A percentile compares a stretch with the other conserved stretches of the same genome.
Evolutionary conservation across 2,888 invertebrate genomes (phyloP).

Genomic region (Erebia aethiops): DNA sequence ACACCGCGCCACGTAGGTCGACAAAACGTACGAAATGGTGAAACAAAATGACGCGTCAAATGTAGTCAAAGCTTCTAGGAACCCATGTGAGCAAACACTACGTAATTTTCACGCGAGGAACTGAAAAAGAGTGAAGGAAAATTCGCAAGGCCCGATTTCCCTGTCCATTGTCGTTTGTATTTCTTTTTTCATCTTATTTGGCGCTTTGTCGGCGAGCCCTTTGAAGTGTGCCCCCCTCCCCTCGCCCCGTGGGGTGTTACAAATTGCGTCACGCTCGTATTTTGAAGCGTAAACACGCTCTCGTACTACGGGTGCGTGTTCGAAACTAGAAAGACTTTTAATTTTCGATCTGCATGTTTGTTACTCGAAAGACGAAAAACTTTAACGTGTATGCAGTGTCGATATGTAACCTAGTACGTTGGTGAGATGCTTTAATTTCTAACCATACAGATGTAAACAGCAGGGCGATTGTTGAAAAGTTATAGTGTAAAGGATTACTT

Average conservation of each 20-base stretch:
- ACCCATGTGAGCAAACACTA: slow-evolving; percentile 48
- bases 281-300: slow-evolving; percentile 69
- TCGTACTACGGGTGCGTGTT: slow-evolving; percentile 55
- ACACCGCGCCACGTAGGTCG: too few relatives aligned
- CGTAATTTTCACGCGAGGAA: slow-evolving; percentile 62
- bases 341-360: too few relatives aligned
- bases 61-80: slow-evolving; percentile 40
- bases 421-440: too few relatives aligned
- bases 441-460: too few relatives aligned
- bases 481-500: too few relatives aligned
- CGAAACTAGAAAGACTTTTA: slow-evolving; percentile 20
- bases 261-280: slow-evolving; percentile 78
- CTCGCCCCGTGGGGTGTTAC: slow-evolving; percentile 62
- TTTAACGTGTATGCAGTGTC: too few relatives aligned
- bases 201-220: slow-evolving; percentile 80
- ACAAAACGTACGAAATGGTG: too few relatives aligned
- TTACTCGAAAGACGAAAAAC: background rate
- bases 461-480: too few relatives aligned
- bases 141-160: slow-evolving; percentile 74
- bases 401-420: too few relatives aligned
- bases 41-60: too few relatives aligned
- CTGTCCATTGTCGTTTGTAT: slow-evolving; percentile 77
- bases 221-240: slow-evolving; percentile 68
- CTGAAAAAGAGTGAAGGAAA: slow-evolving; percentile 67
- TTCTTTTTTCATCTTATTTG: slow-evolving; percentile 81